Conservation (phyloP, 2,113 vertebrate genomes). For the Camelus bactrianus region DNA sequence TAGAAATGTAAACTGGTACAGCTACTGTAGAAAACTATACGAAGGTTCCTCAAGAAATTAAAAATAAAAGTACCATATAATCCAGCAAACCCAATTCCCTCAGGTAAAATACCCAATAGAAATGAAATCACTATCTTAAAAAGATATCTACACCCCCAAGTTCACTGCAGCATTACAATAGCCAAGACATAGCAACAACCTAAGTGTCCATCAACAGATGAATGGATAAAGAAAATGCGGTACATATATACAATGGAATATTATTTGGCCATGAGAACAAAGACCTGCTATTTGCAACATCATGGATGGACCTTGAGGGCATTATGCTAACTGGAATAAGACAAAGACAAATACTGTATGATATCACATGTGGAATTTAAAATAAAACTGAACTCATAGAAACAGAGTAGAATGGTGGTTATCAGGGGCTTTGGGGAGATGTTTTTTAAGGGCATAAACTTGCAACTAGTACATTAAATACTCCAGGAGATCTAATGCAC, state of each 20-base stretch:
- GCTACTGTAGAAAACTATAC: neutral
- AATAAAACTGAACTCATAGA: neutral
- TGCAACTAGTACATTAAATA: neutral
- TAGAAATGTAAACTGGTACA: neutral
- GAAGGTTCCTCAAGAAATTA: neutral
- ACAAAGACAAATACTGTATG: neutral
- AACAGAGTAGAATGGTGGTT: neutral
- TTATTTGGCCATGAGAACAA: neutral
- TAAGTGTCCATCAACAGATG: neutral
- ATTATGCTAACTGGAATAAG: neutral
- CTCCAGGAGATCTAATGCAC: neutral
- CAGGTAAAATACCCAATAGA: neutral
- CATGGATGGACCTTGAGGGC: neutral
- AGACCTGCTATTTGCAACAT: neutral
- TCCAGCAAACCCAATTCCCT: neutral
- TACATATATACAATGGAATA: no score
- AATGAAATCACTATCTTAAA: neutral
- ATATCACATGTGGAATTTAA: neutral
- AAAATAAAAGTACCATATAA: neutral
- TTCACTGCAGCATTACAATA: neutral
- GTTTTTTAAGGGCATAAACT: neutral
- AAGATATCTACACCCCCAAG: neutral
- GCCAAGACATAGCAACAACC: neutral
- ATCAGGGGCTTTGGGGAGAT: no score
- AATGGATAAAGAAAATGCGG: neutral